Evolutionary conservation across 2,113 vertebrate genomes (phyloP).

Genomic region (Electrona antarctica): DNA sequence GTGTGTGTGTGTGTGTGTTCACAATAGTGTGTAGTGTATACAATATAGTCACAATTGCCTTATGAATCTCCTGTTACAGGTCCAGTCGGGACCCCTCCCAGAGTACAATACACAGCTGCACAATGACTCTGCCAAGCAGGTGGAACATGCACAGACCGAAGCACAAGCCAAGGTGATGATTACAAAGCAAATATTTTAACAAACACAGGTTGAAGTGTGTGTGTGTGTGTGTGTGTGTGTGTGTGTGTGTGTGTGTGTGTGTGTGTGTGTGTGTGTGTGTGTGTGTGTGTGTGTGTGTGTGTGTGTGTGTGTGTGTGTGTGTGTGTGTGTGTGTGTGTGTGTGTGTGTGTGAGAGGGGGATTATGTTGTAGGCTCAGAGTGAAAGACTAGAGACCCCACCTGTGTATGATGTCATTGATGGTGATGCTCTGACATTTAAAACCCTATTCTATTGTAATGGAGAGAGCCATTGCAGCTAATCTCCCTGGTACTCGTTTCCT

Average conservation of each 20-base stretch:
- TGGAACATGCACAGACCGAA: conserved; percentile 75
- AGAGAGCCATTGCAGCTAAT: conserved; percentile 32
- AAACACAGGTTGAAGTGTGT: conserved; percentile 2
- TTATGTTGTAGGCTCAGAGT: conserved; percentile 14
- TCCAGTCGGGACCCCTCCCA: conserved; percentile 75
- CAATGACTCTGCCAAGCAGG: conserved; percentile 73
- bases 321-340: conserved; percentile 1
- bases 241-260: conserved; percentile 1
- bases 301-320: conserved; percentile 1
- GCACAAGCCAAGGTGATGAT: conserved; percentile 79
- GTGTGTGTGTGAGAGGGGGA: neutral
- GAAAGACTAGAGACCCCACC: neutral
- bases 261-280: neutral
- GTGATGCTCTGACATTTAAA: conserved; percentile 41
- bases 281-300: conserved; percentile 1
- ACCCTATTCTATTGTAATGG: conserved; percentile 40
- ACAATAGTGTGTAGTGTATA: conserved; percentile 36
- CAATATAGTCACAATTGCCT: conserved; percentile 47
- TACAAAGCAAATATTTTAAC: neutral
- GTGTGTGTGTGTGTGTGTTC: conserved; percentile 24
- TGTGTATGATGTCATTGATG: neutral
- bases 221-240: neutral
- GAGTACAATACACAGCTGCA: conserved; percentile 75
- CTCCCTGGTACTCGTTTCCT: conserved; percentile 42
- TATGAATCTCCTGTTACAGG: conserved; percentile 62